Conservation (phyloP, 2,797 vertebrate genomes). For the Loris lydekkerianus region DNA sequence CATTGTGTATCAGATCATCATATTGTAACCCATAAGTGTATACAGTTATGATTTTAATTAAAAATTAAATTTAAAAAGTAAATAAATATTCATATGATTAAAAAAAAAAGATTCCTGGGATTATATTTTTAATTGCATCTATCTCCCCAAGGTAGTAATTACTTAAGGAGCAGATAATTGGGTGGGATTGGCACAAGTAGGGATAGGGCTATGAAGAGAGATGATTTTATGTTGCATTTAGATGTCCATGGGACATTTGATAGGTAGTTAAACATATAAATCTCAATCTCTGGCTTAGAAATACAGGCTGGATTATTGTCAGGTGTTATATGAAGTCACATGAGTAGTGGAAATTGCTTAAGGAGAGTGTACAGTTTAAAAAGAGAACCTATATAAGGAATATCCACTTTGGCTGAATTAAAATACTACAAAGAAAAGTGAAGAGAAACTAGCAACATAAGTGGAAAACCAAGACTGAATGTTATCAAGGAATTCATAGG, state of each 20-base stretch:
- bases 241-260: neutral
- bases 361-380: neutral
- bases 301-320: neutral
- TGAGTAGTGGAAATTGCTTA: neutral
- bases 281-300: neutral
- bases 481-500: neutral
- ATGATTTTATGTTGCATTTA: slow-evolving; percentile 21
- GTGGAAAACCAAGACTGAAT: neutral
- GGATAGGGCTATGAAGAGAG: neutral
- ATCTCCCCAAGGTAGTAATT: neutral
- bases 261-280: neutral
- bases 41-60: too few species aligned
- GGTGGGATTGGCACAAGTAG: neutral
- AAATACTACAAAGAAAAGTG: neutral
- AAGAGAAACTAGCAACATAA: neutral
- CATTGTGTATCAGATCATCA: too few species aligned
- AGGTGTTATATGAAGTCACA: neutral
- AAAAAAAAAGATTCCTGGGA: neutral
- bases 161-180: neutral
- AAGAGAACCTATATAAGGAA: neutral
- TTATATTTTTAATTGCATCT: neutral
- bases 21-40: too few species aligned
- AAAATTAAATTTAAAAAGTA: too few species aligned
- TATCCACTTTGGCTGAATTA: neutral
- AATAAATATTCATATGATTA: too few species aligned